Conservation (phyloP, 2,113 vertebrate genomes). For the Takifugu bimaculatus region DNA sequence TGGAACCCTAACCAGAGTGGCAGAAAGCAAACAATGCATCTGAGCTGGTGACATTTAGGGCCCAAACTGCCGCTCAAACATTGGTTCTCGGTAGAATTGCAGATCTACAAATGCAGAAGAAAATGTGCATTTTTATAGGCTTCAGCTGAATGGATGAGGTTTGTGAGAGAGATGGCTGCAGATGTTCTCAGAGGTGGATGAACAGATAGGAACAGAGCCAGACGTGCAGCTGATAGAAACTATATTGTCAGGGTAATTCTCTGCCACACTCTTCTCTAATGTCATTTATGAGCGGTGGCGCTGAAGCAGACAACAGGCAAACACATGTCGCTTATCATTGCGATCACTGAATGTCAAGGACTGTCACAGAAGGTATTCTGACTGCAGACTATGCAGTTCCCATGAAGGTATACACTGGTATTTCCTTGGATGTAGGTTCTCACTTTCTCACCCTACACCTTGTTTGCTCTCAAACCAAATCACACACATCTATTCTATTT, state of each 20-base stretch:
- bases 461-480: conserved; percentile 18
- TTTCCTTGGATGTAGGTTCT: too few species aligned
- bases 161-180: conserved; percentile 19
- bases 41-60: conserved; percentile 52
- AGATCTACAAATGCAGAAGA: conserved; percentile 38
- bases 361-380: not conserved
- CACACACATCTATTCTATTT: conserved; percentile 20
- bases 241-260: not conserved
- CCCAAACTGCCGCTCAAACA: conserved; percentile 45
- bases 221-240: conserved; percentile 19
- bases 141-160: conserved; percentile 10
- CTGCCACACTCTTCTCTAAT: conserved; percentile 20
- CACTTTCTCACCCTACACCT: conserved; percentile 8
- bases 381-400: not conserved
- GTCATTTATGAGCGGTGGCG: not conserved
- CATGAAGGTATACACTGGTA: not conserved
- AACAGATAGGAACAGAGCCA: conserved; percentile 18
- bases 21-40: conserved; percentile 62
- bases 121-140: conserved; percentile 15
- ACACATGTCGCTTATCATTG: conserved; percentile 10
- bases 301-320: conserved; percentile 6
- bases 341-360: conserved; percentile 17
- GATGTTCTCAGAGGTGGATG: conserved; percentile 16
- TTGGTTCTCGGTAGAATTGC: conserved; percentile 28
- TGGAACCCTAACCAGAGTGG: conserved; percentile 60